Evolutionary conservation across 1,140 invertebrate species (phyloP).

Genomic region (Copidosoma floridanum): DNA sequence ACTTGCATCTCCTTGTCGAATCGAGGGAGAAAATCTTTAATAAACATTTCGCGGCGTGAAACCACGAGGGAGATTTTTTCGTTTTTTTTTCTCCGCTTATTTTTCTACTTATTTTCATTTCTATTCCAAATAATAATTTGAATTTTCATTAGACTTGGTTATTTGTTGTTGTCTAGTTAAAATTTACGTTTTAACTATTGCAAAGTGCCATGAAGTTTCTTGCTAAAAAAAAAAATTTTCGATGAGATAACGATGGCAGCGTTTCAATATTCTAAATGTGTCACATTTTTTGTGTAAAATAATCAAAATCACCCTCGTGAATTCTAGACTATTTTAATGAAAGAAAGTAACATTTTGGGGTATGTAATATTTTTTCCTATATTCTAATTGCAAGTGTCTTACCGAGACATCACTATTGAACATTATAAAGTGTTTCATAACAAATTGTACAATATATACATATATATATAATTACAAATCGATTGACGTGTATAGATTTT

Average conservation of each 20-base stretch:
- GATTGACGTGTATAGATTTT: not conserved
- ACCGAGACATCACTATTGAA: not conserved
- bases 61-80: not conserved
- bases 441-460: constrained; percentile 24
- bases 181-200: too few relatives aligned
- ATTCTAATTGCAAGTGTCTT: not conserved
- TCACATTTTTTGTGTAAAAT: too few relatives aligned
- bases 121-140: not conserved
- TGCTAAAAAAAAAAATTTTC: too few relatives aligned
- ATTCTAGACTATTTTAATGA: not conserved
- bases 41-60: too few relatives aligned
- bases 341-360: too few relatives aligned
- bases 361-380: not conserved
- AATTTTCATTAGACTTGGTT: not conserved
- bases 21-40: too few relatives aligned
- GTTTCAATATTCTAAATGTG: too few relatives aligned
- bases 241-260: too few relatives aligned
- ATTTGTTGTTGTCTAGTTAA: too few relatives aligned
- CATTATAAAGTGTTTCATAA: constrained; percentile 5
- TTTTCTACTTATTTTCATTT: not conserved
- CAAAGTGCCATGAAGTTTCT: too few relatives aligned
- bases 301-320: constrained; percentile 9
- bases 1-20: too few relatives aligned
- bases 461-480: not conserved
- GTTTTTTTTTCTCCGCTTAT: not conserved